A percentile compares a stretch with the other conserved stretches of the same genome.
Conservation (phyloP, 1,140 invertebrate genomes). For the Gyrodactylus salaris region DNA sequence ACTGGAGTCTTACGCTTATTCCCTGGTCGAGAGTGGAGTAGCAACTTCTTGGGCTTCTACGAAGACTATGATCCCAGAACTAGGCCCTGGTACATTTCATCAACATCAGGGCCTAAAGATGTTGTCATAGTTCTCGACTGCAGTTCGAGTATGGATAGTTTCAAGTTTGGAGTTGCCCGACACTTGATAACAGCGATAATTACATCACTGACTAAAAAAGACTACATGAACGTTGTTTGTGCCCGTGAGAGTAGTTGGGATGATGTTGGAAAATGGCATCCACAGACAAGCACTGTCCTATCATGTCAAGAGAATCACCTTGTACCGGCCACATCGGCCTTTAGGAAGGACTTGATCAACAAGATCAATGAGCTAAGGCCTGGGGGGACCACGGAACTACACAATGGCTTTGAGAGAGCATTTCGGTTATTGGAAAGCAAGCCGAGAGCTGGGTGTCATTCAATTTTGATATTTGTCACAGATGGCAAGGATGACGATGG, state of each 20-base stretch:
- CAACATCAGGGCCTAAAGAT: constrained; percentile 22
- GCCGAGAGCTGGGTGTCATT: constrained; percentile 19
- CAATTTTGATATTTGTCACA: constrained; percentile 20
- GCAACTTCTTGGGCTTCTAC: constrained; percentile 23
- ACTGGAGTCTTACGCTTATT: constrained; percentile 18
- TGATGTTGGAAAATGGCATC: constrained; percentile 16
- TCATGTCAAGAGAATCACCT: constrained; percentile 18
- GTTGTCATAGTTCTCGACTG: constrained; percentile 22
- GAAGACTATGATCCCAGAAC: constrained; percentile 22
- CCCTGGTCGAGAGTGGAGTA: constrained; percentile 22
- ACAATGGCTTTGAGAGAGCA: constrained; percentile 18
- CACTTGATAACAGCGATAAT: constrained; percentile 21
- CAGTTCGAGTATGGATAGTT: constrained; percentile 15
- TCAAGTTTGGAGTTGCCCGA: constrained; percentile 21
- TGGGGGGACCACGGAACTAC: constrained; percentile 20
- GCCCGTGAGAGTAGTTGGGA: constrained; percentile 21
- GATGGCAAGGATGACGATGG: constrained; percentile 21
- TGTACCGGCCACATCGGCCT: constrained; percentile 20
- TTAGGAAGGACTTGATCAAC: constrained; percentile 20
- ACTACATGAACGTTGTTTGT: constrained; percentile 22
- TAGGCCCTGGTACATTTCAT: constrained; percentile 22
- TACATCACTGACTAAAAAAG: constrained; percentile 20
- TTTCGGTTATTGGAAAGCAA: constrained; percentile 17
- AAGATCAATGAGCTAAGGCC: constrained; percentile 18
- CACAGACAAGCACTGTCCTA: constrained; percentile 16